Evolutionary conservation across 2,113 vertebrate species (phyloP).

Genomic region (Hymenochirus boettgeri): DNA sequence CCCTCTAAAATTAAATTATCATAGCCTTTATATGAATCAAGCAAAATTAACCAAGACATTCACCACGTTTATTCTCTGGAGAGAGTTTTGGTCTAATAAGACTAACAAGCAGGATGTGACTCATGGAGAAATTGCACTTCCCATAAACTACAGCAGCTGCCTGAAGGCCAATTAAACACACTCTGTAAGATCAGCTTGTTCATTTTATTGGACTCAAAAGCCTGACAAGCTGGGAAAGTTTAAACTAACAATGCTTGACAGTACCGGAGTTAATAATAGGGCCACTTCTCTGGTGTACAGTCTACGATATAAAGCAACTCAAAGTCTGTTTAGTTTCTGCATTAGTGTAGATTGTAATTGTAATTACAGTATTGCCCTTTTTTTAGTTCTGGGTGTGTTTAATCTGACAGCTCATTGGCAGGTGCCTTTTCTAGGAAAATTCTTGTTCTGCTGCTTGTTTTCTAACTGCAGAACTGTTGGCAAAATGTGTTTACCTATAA

Average conservation of each 20-base stretch:
- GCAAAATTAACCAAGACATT: slow-evolving; percentile 6
- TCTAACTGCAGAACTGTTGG: too few species aligned
- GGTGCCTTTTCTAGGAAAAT: too few species aligned
- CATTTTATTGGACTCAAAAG: slow-evolving; percentile 8
- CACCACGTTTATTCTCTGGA: background rate
- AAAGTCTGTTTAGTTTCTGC: background rate
- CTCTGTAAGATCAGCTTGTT: background rate
- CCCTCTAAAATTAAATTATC: slow-evolving; percentile 6
- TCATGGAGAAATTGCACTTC: slow-evolving; percentile 1
- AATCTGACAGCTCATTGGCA: too few species aligned
- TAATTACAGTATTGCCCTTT: too few species aligned
- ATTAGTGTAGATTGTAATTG: too few species aligned
- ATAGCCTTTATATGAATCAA: background rate
- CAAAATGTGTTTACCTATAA: too few species aligned
- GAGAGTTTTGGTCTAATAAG: background rate
- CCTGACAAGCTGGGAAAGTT: background rate
- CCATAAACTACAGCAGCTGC: background rate
- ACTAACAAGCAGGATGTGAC: slow-evolving; percentile 9
- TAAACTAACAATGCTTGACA: slow-evolving; percentile 14
- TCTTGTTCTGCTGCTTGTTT: too few species aligned
- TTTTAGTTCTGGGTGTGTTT: too few species aligned
- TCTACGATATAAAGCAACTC: background rate
- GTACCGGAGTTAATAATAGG: background rate
- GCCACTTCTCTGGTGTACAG: background rate
- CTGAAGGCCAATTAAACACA: slow-evolving; percentile 8